phyloP scores from a whole-genome alignment of 2,113 vertebrate species.

The Trogon melanurus region DNA sequence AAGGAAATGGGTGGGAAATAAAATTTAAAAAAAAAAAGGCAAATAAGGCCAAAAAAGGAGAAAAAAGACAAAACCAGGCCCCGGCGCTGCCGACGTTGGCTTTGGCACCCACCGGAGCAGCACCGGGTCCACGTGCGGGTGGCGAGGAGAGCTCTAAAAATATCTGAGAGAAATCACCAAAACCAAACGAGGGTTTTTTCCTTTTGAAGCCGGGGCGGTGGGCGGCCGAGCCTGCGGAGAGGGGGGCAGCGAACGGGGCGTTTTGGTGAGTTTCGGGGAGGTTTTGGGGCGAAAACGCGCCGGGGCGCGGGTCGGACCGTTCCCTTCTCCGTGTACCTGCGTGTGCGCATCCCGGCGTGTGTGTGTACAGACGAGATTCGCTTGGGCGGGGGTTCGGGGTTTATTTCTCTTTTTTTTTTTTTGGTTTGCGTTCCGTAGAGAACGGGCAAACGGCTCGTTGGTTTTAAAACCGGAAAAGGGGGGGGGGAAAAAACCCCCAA shows the following conservation, averaged over 20 bases:
- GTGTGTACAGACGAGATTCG: background rate
- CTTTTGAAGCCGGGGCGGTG: background rate
- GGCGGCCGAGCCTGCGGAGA: background rate
- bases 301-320: background rate
- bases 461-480: background rate
- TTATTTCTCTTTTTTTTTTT: background rate
- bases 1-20: constrained; percentile 68
- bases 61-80: background rate
- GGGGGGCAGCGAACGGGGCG: background rate
- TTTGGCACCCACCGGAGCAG: too few relatives aligned
- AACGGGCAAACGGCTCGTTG: background rate
- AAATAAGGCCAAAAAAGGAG: constrained; percentile 65
- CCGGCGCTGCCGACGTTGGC: background rate
- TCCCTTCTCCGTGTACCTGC: background rate
- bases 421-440: constrained; percentile 17
- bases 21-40: constrained; percentile 25
- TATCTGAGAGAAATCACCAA: too few relatives aligned
- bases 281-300: too few relatives aligned
- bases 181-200: too few relatives aligned
- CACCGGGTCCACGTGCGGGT: too few relatives aligned
- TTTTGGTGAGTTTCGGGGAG: background rate
- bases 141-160: too few relatives aligned
- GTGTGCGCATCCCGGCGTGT: background rate
- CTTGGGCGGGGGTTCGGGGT: background rate
- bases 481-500: background rate